Conservation (phyloP, 2,888 invertebrate species). For the Pedicia rivosa region DNA sequence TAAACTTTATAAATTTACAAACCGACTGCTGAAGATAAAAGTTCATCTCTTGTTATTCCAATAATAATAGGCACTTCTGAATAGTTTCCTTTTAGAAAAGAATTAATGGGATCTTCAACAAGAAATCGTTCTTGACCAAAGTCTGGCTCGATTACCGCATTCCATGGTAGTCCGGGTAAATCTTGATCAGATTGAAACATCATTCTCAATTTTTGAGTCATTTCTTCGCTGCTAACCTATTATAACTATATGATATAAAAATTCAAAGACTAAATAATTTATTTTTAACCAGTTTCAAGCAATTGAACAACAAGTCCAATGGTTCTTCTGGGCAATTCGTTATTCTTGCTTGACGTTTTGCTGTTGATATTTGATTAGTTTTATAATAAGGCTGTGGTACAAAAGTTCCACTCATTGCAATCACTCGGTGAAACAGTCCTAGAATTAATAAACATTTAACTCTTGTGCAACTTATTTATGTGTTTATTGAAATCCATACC, state of each 20-base stretch:
- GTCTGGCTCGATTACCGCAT: constrained; percentile 47
- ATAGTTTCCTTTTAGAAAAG: constrained; percentile 40
- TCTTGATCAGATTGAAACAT: too few relatives aligned
- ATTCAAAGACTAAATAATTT: too few relatives aligned
- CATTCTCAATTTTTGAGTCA: too few relatives aligned
- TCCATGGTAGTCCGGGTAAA: constrained; percentile 35
- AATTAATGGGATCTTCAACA: constrained; percentile 37
- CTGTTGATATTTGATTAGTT: constrained; percentile 37
- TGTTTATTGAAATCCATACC: too few relatives aligned
- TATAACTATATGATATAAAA: too few relatives aligned
- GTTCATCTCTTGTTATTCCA: constrained; percentile 50
- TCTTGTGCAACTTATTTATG: too few relatives aligned
- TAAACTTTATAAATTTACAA: too few relatives aligned
- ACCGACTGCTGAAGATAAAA: constrained; percentile 43
- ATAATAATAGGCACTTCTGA: constrained; percentile 46
- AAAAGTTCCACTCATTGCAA: constrained; percentile 49
- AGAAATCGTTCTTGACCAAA: constrained; percentile 50
- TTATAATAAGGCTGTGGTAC: constrained; percentile 37
- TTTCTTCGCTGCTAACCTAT: too few relatives aligned
- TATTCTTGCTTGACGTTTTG: constrained; percentile 49
- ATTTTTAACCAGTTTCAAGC: too few relatives aligned
- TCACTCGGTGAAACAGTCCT: constrained; percentile 52
- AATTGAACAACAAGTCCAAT: too few relatives aligned
- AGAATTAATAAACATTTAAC: too few relatives aligned
- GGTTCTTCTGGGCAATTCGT: too few relatives aligned